phyloP scores from a whole-genome alignment of 2,113 vertebrate species.

The Maccullochella peelii region DNA sequence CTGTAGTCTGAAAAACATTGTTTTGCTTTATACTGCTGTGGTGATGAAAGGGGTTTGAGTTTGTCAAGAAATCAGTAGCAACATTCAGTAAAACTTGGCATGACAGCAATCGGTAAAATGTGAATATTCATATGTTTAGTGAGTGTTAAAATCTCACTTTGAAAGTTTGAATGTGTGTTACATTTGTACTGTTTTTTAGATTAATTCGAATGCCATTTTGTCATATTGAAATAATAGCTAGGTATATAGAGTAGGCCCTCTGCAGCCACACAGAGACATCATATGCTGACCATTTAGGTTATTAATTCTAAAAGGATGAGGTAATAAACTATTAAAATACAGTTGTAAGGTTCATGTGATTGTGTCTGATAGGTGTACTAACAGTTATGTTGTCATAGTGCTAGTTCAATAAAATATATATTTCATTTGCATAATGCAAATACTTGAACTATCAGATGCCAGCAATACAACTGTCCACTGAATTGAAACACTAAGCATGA shows the following conservation, averaged over 20 bases:
- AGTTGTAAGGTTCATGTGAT: neutral
- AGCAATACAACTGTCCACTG: neutral
- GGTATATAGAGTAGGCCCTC: too few species aligned
- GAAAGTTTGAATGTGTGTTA: neutral
- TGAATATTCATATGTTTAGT: neutral
- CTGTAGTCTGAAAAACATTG: neutral
- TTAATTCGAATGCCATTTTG: neutral
- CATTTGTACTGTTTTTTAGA: neutral
- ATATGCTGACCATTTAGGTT: too few species aligned
- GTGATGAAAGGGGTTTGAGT: neutral
- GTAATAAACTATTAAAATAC: neutral
- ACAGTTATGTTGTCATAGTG: neutral
- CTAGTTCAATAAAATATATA: neutral
- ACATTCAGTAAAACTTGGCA: neutral
- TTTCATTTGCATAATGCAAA: neutral
- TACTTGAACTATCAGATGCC: neutral
- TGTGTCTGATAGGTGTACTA: neutral
- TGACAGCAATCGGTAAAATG: neutral
- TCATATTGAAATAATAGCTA: neutral
- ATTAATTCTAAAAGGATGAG: neutral
- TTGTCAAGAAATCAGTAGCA: neutral
- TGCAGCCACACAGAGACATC: too few species aligned
- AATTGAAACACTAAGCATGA: slow-evolving; percentile 7
- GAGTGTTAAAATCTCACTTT: neutral
- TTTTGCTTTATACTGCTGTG: neutral